These are phyloP conservation scores for Schizaphis graminum DNA, from an alignment of 2,888 invertebrate genomes.

Conservation along the genomic window DNA sequence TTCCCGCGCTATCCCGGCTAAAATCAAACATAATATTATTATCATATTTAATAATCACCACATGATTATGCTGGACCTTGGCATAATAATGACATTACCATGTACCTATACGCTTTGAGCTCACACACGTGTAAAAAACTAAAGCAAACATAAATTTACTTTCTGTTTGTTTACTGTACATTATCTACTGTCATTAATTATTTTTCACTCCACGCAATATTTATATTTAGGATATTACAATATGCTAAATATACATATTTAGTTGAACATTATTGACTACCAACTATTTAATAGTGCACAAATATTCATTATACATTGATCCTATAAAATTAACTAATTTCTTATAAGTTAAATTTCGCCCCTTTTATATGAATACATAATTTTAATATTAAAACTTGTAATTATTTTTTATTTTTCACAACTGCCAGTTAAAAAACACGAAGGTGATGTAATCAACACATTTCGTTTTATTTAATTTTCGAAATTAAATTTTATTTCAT, in stretches of 20 bases:
- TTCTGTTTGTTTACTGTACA: neutral
- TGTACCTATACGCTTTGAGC: neutral
- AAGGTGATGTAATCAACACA: neutral
- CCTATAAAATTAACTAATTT: neutral
- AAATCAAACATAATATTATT: conserved; percentile 49
- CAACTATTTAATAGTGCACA: too few relatives aligned
- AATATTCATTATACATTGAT: neutral
- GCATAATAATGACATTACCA: conserved; percentile 26
- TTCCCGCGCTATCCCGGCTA: conserved; percentile 14
- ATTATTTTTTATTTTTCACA: neutral
- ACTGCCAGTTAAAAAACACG: neutral
- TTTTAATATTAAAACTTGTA: neutral
- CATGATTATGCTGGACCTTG: conserved; percentile 23
- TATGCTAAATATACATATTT: neutral
- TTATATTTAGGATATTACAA: neutral
- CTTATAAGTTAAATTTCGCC: neutral
- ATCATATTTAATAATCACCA: conserved; percentile 47
- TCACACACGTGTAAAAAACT: neutral
- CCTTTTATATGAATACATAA: neutral
- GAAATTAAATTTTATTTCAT: neutral
- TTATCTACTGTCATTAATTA: neutral
- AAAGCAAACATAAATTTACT: neutral
- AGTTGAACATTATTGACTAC: neutral
- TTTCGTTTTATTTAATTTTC: neutral
- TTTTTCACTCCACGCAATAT: neutral